A percentile compares a stretch with the other conserved stretches of the same genome.
phyloP scores from a whole-genome alignment of 2,113 vertebrate species.

The Alligator mississippiensis region DNA sequence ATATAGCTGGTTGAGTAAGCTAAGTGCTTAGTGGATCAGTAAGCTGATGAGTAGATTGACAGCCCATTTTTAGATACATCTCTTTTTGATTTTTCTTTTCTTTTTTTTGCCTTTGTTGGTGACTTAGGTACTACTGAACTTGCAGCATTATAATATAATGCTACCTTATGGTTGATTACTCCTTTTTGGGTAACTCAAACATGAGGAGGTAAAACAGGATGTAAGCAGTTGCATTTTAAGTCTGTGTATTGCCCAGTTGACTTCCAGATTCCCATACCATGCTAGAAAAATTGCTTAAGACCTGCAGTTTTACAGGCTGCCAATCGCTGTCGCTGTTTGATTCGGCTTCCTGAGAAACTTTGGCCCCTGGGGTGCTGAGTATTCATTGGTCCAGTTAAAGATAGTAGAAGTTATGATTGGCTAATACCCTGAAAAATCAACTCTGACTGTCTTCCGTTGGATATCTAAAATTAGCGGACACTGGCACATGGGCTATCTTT shows the following conservation, averaged over 20 bases:
- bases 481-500: not conserved
- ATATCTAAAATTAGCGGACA: not conserved
- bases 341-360: not conserved
- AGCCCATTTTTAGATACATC: not conserved
- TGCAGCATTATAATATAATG: not conserved
- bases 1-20: not conserved
- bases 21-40: not conserved
- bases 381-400: not conserved
- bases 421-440: not conserved
- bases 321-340: not conserved
- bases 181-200: not conserved
- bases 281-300: not conserved
- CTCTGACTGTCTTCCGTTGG: not conserved
- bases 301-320: not conserved
- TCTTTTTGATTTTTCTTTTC: not conserved
- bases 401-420: not conserved
- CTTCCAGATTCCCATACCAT: not conserved
- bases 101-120: not conserved
- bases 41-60: not conserved
- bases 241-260: not conserved
- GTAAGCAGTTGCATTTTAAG: not conserved
- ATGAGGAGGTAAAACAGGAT: not conserved
- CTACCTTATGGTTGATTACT: not conserved
- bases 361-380: not conserved
- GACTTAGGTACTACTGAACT: not conserved